These are phyloP conservation scores for Drosophila repleta DNA, from an alignment of 1,140 invertebrate species.

Conservation along the genomic window DNA sequence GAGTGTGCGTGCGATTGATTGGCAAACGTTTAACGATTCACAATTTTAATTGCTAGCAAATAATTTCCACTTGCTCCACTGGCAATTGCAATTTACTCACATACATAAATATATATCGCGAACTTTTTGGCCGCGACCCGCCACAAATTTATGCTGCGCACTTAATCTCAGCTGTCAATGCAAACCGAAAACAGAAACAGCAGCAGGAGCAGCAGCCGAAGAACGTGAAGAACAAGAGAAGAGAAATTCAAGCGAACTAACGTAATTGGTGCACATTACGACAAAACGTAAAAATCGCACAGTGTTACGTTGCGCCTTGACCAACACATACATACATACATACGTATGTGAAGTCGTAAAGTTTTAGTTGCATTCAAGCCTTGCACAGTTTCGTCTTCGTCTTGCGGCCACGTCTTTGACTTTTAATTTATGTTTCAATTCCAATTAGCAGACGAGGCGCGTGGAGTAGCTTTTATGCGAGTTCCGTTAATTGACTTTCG, in stretches of 20 bases:
- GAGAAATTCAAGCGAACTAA: slow-evolving; percentile 39
- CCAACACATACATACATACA: slow-evolving; percentile 17
- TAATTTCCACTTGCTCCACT: slow-evolving; percentile 60
- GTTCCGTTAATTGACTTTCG: slow-evolving; percentile 76
- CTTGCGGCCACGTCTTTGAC: slow-evolving; percentile 56
- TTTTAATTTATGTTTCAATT: slow-evolving; percentile 83
- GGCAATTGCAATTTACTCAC: slow-evolving; percentile 53
- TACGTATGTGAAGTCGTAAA: slow-evolving; percentile 63
- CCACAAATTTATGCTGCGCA: slow-evolving; percentile 66
- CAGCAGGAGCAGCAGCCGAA: slow-evolving; percentile 9
- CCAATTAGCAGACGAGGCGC: slow-evolving; percentile 77
- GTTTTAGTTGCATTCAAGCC: slow-evolving; percentile 72
- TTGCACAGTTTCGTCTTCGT: slow-evolving; percentile 46
- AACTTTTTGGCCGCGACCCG: slow-evolving; percentile 10
- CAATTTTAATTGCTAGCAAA: slow-evolving; percentile 61
- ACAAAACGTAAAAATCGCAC: slow-evolving; percentile 67
- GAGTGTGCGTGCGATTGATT: neutral
- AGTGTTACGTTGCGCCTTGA: slow-evolving; percentile 34
- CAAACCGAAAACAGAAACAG: slow-evolving; percentile 30
- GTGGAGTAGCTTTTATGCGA: slow-evolving; percentile 62
- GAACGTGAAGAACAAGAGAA: too few species aligned
- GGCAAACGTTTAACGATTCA: neutral
- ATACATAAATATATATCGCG: slow-evolving; percentile 70
- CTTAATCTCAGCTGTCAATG: slow-evolving; percentile 82
- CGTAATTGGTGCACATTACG: slow-evolving; percentile 68